Base-by-base conservation (phyloP, 2,888 invertebrate genomes). In the Vanessa cardui region DNA sequence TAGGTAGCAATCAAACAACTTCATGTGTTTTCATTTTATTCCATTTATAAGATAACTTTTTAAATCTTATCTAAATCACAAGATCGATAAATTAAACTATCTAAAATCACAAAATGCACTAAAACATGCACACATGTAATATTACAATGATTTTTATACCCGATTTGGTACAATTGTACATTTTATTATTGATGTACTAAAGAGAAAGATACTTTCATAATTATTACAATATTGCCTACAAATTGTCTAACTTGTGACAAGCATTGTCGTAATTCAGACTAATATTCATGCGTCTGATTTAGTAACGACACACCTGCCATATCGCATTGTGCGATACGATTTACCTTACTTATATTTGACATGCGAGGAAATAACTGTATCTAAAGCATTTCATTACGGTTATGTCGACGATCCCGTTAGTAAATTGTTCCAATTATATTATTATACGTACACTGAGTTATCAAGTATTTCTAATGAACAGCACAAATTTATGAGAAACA, bases 31-130 rank as follows among this genome's bases (percentile, higher is more conserved):
- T 82, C 82, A 82, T 80, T 87, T 80, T 77, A 79, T 83, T 85
- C 73, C 74, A 81, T 89, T 88, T 87, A 86, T 83, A 88, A 80
- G 71, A 77, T 76, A 73, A 74, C 69, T 72, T 73, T 72, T 82
- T 85, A 85, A 82, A 80, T 80, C 82, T 87, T 89, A 89, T 81
- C 89, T 91, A 92, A 91, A 92, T 92, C 92, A 92, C 92, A 92
- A 92, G 90, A 89, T 92, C 88, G 85, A 89, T 91, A 91, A 90
- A 92, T 92, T 92, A 92, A 88, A 89, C 91, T 92, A 92, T 83
- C 90, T 92, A 92, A 87, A 91, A 92, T 92, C 92, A 92, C 92
- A 92, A 92, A 92, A 92, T 92, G 92, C 92, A 92, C 92, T 92
- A 92, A 92, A 92, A 92, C 92, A 92, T 92, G 92, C 92, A 92